Base-by-base conservation (phyloP, 2,113 vertebrate genomes). In the Leucosticte australis region DNA sequence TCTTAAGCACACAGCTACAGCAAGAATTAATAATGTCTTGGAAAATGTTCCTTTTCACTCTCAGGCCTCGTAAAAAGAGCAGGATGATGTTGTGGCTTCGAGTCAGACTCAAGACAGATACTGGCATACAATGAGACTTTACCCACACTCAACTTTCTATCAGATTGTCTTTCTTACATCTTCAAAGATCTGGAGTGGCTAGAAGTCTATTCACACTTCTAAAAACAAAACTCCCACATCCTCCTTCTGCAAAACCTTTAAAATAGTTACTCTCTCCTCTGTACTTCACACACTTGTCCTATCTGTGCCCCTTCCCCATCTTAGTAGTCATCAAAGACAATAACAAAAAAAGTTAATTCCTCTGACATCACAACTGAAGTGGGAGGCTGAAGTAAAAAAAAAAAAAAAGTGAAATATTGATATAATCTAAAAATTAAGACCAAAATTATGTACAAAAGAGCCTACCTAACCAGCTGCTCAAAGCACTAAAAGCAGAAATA, bases 141-240 rank as follows among this genome's bases (percentile, higher is more conserved):
- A 89, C 17, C 41, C 35, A 3, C 42, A 65, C 21, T 64, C 73
- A 70, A 63, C 31, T 65, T 92, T 83, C 67, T 44, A 47, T 69
- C 71, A 80, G 65, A 39, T 56, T 64, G 33, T 78, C 83, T 87
- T 83, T 60, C 64, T 67, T 39, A 47, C 6, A 59, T 50, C 42
- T 93, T 83, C 49, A 37, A 88, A 76, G 59, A 93, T 49, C 42
- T 70, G 55, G 50, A 90, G 52, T 68, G 73, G 64, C 69, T 89
- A 63, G 55, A 89, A 92, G 73, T 50, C 42, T 92, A 88, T 90
- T 90, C 71, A 92, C 4, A 2, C 64, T 77, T 92, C 56, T 86
- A 53, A 87, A 94, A 92, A 83, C 67, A 83, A 65, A 92, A 90
- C 68, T 74, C 80, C 83, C 76, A 96, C 68, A 83, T 23, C 37